Evolutionary conservation across 2,113 vertebrate genomes (phyloP).

Genomic region (Tautogolabrus adspersus): DNA sequence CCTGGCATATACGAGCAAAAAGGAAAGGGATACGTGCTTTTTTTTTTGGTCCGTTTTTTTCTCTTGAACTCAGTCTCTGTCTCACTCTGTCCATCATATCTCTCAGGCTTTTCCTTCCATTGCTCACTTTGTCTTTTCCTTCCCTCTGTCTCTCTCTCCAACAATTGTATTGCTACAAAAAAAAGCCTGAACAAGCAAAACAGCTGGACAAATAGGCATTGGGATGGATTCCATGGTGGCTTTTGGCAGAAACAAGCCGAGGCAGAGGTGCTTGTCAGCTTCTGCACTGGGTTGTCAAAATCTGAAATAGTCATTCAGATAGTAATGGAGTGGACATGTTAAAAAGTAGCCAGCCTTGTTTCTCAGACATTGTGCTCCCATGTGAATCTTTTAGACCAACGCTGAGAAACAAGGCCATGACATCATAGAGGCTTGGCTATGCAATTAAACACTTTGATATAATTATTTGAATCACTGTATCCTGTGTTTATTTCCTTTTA

Average conservation of each 20-base stretch:
- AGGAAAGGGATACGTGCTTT: conserved; percentile 23
- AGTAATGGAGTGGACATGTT: conserved; percentile 64
- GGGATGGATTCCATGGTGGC: conserved; percentile 69
- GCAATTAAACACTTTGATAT: not conserved
- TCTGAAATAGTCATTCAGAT: conserved; percentile 76
- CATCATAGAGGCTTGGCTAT: conserved; percentile 33
- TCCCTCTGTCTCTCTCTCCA: conserved; percentile 19
- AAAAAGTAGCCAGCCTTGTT: conserved; percentile 62
- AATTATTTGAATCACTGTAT: not conserved
- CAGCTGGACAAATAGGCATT: conserved; percentile 72
- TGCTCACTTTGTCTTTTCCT: conserved; percentile 7
- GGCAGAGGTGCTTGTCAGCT: conserved; percentile 66
- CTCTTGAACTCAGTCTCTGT: conserved; percentile 5
- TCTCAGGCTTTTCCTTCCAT: conserved; percentile 26
- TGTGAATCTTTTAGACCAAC: conserved; percentile 32
- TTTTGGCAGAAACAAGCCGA: conserved; percentile 63
- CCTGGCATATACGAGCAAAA: conserved; percentile 40
- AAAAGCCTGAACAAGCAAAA: conserved; percentile 66
- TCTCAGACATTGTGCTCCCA: conserved; percentile 60
- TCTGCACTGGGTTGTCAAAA: conserved; percentile 78
- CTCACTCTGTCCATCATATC: conserved; percentile 42
- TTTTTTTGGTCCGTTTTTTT: not conserved
- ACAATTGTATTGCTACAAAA: conserved; percentile 43
- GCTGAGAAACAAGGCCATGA: conserved; percentile 44
- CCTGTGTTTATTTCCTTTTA: not conserved